Evolutionary conservation across 92 coral and sea anemone genomes (phyloP).

Genomic region (Phenganax stokvisi): DNA sequence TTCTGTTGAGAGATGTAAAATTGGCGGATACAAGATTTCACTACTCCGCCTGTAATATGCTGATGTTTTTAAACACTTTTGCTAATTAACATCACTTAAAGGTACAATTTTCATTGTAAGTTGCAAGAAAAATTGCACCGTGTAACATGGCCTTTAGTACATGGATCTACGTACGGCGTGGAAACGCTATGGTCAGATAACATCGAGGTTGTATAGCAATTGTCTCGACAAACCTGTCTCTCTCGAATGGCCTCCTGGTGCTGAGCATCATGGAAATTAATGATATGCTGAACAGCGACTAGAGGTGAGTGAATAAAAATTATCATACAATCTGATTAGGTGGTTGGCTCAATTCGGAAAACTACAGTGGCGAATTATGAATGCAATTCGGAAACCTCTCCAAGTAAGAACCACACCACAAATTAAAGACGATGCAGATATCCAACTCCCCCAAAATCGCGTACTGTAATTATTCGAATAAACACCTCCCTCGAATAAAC

Average conservation of each 20-base stretch:
- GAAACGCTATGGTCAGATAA: not conserved
- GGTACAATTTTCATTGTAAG: too few species aligned
- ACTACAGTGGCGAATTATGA: not conserved
- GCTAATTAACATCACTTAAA: too few species aligned
- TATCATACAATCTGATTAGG: not conserved
- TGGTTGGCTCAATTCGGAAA: not conserved
- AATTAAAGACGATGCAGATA: too few species aligned
- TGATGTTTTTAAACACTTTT: too few species aligned
- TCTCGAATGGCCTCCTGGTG: constrained; percentile 91
- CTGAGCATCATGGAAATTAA: constrained; percentile 90
- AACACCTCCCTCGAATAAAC: too few species aligned
- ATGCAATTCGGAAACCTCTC: not conserved
- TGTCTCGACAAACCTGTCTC: constrained; percentile 63
- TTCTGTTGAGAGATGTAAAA: too few species aligned
- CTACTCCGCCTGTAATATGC: too few species aligned
- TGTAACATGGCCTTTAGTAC: not conserved
- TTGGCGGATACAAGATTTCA: too few species aligned
- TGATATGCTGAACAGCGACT: constrained; percentile 81
- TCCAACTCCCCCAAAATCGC: too few species aligned
- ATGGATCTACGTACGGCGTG: not conserved
- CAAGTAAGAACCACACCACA: too few species aligned
- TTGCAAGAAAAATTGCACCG: too few species aligned
- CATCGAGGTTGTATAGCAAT: not conserved
- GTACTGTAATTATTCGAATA: too few species aligned
- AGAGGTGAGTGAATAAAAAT: not conserved